These are phyloP conservation scores for Carcina quercana DNA, from an alignment of 2,888 invertebrate genomes.

Conservation along the genomic window DNA sequence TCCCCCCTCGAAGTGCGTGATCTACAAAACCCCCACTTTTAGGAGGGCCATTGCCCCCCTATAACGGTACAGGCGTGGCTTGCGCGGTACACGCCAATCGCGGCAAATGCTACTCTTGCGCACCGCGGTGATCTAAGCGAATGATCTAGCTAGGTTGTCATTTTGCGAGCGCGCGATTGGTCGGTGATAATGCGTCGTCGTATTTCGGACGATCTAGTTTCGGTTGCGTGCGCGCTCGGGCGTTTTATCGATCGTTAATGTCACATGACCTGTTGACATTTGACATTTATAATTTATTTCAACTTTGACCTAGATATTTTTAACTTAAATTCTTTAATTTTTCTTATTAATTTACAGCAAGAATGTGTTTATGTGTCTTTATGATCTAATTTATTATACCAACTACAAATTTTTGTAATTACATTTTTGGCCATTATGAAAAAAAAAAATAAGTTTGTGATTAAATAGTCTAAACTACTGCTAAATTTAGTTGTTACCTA, in stretches of 20 bases:
- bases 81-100: constrained; percentile 61
- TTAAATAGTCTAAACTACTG: too few relatives aligned
- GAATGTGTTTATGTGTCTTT: too few relatives aligned
- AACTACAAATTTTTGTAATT: too few relatives aligned
- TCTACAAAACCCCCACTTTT: constrained; percentile 63
- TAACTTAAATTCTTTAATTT: constrained; percentile 9
- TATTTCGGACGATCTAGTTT: constrained; percentile 56
- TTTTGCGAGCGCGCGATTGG: constrained; percentile 66
- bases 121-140: constrained; percentile 61
- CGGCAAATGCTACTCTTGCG: constrained; percentile 44
- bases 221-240: constrained; percentile 7
- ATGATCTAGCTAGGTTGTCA: constrained; percentile 70
- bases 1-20: constrained; percentile 45
- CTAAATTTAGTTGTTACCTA: too few relatives aligned
- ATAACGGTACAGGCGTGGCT: constrained; percentile 71
- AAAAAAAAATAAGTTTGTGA: too few relatives aligned
- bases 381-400: too few relatives aligned
- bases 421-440: too few relatives aligned
- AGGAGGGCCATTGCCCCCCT: constrained; percentile 63
- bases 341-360: too few relatives aligned
- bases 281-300: constrained; percentile 17
- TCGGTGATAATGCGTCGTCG: constrained; percentile 42
- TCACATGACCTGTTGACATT: constrained; percentile 33
- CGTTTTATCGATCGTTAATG: constrained; percentile 29
- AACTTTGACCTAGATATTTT: constrained; percentile 43